Evolutionary conservation across 2,888 invertebrate genomes (phyloP), one percentile per base, ranked within the genome.

Genomic region (Drosophila nr. fundita): DNA sequence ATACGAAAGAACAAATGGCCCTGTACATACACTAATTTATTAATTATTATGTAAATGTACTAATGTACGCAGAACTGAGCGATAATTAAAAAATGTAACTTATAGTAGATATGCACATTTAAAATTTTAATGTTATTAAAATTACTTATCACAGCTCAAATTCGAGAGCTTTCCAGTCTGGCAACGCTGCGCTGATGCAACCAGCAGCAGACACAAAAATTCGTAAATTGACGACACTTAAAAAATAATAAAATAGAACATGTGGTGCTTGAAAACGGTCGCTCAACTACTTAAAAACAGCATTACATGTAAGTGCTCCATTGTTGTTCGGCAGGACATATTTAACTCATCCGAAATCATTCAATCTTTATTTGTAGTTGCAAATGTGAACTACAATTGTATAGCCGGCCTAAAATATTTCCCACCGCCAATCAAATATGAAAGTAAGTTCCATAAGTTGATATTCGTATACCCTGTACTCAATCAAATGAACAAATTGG

Each of bases 331-430:
- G 11, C 24, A 45, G 3, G 36, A n/a, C n/a, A 38, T 10, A 30
- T 10, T 11, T 29, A 24, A 50, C 40, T 65, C 10, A 62, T 54
- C 29, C 38, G 64, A 61, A 24, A 42, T 53, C 15, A 49, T 68
- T 55, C 7, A 40, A 65, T 67, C 67, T 71, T 45, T 45, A 24
- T 15, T 45, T 32, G 11, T n/a, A 84, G 89, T 76, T 30, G 69
- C 73, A 48, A 82, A 83, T 42, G 55, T 72, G 4, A 67, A 76
- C 24, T 71, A 69, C 72, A 86, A 68, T 50, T 68, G 62, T 42
- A 53, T 76, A 49, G 73, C 94, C 72, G 96, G 96, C 24, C 93
- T 97, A 11, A 96, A 96, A 93, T 94, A 96, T 89, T 96, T 96
- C 90, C 94, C 95, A 60, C 95, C 96, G 1, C 96, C 96, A 15